Percentiles rank a stretch among this genome's conserved stretches.
phyloP scores from a whole-genome alignment of 2,113 vertebrate genomes.

The Sisor rabdophorus region DNA sequence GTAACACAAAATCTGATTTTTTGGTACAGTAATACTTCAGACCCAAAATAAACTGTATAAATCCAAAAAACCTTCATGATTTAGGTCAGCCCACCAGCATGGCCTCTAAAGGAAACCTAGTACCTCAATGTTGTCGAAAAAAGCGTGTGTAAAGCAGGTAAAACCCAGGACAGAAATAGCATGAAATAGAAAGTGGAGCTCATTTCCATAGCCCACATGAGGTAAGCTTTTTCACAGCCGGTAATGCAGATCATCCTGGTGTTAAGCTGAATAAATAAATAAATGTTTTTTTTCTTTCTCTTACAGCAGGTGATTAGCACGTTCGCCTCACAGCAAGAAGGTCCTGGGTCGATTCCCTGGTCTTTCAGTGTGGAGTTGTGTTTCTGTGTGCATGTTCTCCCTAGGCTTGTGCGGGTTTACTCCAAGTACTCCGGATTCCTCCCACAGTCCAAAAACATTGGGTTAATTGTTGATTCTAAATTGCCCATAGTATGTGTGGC shows the following conservation, averaged over 20 bases:
- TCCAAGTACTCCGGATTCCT: too few species aligned
- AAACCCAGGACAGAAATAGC: conserved; percentile 37
- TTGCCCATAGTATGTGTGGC: too few species aligned
- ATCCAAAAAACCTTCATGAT: neutral
- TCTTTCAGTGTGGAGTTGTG: too few species aligned
- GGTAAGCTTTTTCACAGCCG: conserved; percentile 35
- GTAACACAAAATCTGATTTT: neutral
- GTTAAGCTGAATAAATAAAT: conserved; percentile 64
- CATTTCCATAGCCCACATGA: conserved; percentile 64
- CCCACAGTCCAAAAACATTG: too few species aligned
- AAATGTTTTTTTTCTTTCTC: conserved; percentile 40
- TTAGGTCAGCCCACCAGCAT: neutral
- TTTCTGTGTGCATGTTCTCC: too few species aligned
- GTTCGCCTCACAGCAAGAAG: too few species aligned
- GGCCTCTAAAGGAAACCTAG: neutral
- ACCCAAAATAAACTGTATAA: too few species aligned
- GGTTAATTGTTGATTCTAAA: too few species aligned
- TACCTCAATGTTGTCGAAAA: neutral
- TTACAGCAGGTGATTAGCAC: too few species aligned
- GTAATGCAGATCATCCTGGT: conserved; percentile 56
- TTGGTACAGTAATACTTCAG: neutral
- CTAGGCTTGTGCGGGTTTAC: too few species aligned
- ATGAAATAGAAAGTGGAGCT: conserved; percentile 49
- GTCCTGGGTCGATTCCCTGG: too few species aligned
- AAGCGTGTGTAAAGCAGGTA: neutral